These are phyloP conservation scores for Stomorhina lunata DNA, from an alignment of 2,888 invertebrate genomes.

Conservation along the genomic window DNA sequence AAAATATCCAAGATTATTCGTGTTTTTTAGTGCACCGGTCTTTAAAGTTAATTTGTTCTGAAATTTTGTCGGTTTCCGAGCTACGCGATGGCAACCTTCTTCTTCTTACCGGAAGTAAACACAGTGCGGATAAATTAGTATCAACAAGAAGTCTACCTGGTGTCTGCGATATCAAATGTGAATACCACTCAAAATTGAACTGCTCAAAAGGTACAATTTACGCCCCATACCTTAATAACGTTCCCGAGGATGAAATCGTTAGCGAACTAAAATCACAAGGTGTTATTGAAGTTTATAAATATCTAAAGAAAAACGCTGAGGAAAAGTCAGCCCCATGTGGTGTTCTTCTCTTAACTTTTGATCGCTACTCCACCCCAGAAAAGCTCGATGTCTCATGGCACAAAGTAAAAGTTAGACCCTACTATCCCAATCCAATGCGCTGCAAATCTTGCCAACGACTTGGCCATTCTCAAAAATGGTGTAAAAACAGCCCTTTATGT, in stretches of 20 bases:
- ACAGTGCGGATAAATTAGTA: too few relatives aligned
- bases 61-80: too few relatives aligned
- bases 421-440: conserved; percentile 44
- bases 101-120: too few relatives aligned
- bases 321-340: not conserved
- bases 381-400: conserved; percentile 35
- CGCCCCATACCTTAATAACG: not conserved
- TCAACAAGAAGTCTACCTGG: too few relatives aligned
- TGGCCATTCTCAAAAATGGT: conserved; percentile 38
- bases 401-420: conserved; percentile 4
- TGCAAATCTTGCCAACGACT: conserved; percentile 40
- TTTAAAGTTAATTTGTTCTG: too few relatives aligned
- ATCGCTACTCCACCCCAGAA: not conserved
- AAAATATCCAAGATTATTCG: too few relatives aligned
- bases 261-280: conserved; percentile 11
- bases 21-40: too few relatives aligned
- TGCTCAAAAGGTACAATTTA: not conserved
- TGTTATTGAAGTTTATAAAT: not conserved
- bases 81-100: too few relatives aligned
- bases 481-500: conserved; percentile 14
- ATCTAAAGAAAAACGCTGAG: not conserved
- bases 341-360: not conserved
- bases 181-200: conserved; percentile 10
- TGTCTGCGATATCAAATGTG: not conserved
- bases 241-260: not conserved